Base-by-base conservation (phyloP, 2,797 vertebrate genomes). In the Pempheris klunzingeri region DNA sequence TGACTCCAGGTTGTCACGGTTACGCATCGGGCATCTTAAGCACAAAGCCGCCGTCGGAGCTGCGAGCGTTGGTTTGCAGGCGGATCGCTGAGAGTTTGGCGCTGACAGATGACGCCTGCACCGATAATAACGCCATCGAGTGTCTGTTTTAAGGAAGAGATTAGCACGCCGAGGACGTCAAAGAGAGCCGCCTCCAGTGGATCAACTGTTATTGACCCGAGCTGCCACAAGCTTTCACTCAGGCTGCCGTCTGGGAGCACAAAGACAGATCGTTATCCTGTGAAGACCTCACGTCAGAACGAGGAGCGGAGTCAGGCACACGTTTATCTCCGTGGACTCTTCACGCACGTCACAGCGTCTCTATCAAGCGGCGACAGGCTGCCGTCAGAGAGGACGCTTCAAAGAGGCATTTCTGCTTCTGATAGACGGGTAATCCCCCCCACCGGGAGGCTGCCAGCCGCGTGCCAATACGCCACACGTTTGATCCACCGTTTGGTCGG, bases 161-260 rank as follows among this genome's bases (percentile, higher is more conserved):
- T 69, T 49, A 73, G 26, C 78, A 66, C 28, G 58, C 78, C 1
- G 49, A 57, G 39, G 61, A 20, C 62, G 32, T 63, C 50, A 66
- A 38, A 81, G 32, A 34, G 61, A 7, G 5, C n/a, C 0, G 68
- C 22, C 67, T 74, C 52, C 43, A 7, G 46, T 2, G 30, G 53
- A 65, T 34, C 46, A 8, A n/a, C 60, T 2, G 7, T 39, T 52
- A 32, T 32, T 34, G 54, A 60, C 54, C 57, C 36, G 12, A 36
- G 70, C 69, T 49, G 49, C 64, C 52, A 36, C 53, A 5, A 57
- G 58, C 66, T 7, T 24, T 34, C 60, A 20, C 18, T 8, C 8
- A 43, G 13, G 54, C 68, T 18, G 69, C n/a, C 69, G 0, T 7
- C 11, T 49, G 39, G 9, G 15, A 38, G 18, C 1, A 44, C 1